Evolutionary conservation across 1,140 invertebrate genomes (phyloP), one percentile per base, ranked within the genome.

Genomic region (Heliconius himera): DNA sequence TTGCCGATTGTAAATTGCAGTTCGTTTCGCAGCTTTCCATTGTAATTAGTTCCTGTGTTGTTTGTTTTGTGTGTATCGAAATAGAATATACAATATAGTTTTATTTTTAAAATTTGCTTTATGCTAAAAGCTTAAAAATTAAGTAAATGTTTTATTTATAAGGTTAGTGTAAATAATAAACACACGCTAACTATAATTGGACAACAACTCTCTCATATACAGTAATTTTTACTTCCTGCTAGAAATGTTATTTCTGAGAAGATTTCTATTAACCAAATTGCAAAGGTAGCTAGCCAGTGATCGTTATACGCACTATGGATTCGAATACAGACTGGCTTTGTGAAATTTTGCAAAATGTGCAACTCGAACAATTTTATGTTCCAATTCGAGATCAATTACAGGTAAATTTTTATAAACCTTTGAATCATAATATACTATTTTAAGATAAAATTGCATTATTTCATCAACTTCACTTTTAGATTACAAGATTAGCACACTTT

Each of bases 331-430:
- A 98, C 84, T 98, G 98, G 97, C 95, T 99, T 70, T 96, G 96
- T 88, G 97, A 98, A 80, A 94, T 99, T 60, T 94, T 99, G 81
- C 96, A 96, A 79, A 98, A 99, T 94, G 98, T 99, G 41, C 98
- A 99, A 93, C 95, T 99, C 49, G 97, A 98, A 83, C 98, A 99
- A 90, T 99, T 99, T 93, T 97, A 98, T 88, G 96, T 97, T 18
- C 95, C 97, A 82, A 97, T 99, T 70, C 95, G 98, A 79, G 98
- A 99, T 95, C 98, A 99, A 88, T 95, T 99, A 8, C 98, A 99
- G 95, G 94, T 95, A 91, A 89, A 86, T 83, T 49, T n/a, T 78
- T 72, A 18, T 83, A 70, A 26, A 71, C 41, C 71, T 9, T 22
- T 76, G 29, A 9, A 13, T 70, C 33, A 46, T 76, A 36, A 70